Conservation (phyloP, 2,797 vertebrate species). For the Lateolabrax maculatus region DNA sequence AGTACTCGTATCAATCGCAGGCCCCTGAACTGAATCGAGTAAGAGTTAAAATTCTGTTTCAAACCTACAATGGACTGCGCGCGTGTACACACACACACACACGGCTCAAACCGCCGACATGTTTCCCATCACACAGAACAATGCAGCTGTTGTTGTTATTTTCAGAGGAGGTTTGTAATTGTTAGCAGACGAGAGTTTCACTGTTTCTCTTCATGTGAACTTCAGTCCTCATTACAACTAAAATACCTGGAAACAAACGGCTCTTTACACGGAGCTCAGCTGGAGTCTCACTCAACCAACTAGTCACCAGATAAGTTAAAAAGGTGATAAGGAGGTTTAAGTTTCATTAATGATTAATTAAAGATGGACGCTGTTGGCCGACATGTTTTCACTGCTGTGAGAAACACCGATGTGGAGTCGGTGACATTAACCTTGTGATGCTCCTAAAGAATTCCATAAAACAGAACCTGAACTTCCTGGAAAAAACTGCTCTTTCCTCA, state of each 20-base stretch:
- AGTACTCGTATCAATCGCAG: too few relatives aligned
- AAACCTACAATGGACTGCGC: not conserved
- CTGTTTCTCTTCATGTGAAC: slow-evolving; percentile 15
- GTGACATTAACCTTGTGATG: not conserved
- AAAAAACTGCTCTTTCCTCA: not conserved
- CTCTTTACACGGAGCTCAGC: not conserved
- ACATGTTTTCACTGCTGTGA: not conserved
- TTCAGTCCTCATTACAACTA: slow-evolving; percentile 8
- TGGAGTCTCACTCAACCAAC: not conserved
- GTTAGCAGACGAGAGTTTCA: slow-evolving; percentile 14
- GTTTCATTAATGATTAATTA: not conserved
- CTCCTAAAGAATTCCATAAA: too few relatives aligned
- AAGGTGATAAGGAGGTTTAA: not conserved
- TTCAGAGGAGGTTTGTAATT: slow-evolving; percentile 34
- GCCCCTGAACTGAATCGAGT: too few relatives aligned
- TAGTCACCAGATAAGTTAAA: not conserved
- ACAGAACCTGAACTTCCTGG: too few relatives aligned
- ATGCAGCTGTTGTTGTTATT: slow-evolving; percentile 35
- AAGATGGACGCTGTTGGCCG: not conserved
- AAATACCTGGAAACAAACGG: slow-evolving; percentile 24
- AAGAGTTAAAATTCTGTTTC: not conserved
- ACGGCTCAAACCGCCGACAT: not conserved
- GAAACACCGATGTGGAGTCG: not conserved
- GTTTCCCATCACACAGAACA: slow-evolving; percentile 54
- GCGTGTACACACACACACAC: not conserved